A percentile compares a stretch with the other conserved stretches of the same genome.
Conservation (phyloP, 1,140 invertebrate genomes). For the Bilobella aurantiaca region DNA sequence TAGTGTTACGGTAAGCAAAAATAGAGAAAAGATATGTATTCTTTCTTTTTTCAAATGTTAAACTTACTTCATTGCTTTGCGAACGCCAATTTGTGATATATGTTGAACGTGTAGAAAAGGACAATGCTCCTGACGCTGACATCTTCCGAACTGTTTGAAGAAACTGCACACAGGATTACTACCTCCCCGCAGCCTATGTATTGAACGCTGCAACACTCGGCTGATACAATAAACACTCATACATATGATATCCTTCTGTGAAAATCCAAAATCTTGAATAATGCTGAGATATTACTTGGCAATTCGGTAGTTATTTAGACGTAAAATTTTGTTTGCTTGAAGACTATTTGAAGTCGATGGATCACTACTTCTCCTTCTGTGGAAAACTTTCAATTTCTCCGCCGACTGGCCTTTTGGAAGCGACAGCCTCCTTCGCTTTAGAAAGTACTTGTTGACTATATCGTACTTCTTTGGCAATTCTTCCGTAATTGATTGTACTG, state of each 20-base stretch:
- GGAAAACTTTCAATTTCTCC: not conserved
- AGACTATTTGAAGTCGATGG: not conserved
- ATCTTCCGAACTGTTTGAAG: not conserved
- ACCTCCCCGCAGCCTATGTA: not conserved
- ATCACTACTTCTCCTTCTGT: not conserved
- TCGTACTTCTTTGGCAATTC: not conserved
- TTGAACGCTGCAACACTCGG: not conserved
- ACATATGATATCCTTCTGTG: not conserved
- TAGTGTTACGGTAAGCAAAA: not conserved
- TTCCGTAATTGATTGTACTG: too few species aligned
- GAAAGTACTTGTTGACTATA: not conserved
- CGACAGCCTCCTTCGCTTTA: not conserved
- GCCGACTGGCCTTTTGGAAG: too few species aligned
- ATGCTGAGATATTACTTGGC: not conserved
- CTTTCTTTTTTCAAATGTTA: not conserved
- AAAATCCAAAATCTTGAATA: not conserved
- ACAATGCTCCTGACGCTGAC: not conserved
- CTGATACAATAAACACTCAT: not conserved
- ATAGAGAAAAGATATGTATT: not conserved
- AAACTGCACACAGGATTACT: not conserved
- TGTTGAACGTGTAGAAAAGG: not conserved
- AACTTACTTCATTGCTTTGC: not conserved
- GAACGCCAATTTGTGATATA: not conserved
- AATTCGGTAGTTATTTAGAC: not conserved
- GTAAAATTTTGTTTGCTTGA: not conserved